Evolutionary conservation across 2,888 invertebrate species (phyloP).

Genomic region (Eupithecia pulchellata): DNA sequence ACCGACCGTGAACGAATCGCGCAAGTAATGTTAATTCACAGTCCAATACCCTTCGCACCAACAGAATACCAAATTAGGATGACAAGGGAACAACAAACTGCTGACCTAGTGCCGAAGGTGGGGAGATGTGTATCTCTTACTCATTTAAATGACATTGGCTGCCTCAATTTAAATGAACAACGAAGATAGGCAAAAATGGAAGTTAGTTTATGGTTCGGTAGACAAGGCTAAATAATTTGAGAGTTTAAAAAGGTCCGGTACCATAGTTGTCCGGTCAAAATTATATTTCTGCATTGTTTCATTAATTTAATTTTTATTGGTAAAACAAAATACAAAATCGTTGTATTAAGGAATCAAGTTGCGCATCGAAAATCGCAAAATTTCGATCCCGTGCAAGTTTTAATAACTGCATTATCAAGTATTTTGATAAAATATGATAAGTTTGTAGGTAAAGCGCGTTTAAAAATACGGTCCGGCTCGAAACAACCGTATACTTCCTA

Average conservation of each 20-base stretch:
- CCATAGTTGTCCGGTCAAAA: neutral
- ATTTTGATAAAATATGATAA: no score
- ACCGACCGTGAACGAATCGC: slow-evolving; percentile 51
- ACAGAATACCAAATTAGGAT: slow-evolving; percentile 56
- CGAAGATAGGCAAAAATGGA: slow-evolving; percentile 3
- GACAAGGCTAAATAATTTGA: slow-evolving; percentile 2
- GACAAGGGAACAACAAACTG: slow-evolving; percentile 39
- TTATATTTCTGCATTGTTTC: neutral
- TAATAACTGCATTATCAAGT: no score
- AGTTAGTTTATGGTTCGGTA: neutral
- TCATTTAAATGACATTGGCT: slow-evolving; percentile 18
- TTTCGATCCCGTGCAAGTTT: no score
- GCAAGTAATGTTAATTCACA: slow-evolving; percentile 57
- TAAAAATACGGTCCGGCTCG: no score
- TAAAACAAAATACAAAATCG: no score
- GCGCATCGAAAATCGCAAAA: no score
- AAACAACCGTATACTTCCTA: no score
- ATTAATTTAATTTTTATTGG: no score
- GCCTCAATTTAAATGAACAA: slow-evolving; percentile 11
- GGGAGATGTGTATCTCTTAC: slow-evolving; percentile 36
- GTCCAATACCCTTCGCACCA: slow-evolving; percentile 47
- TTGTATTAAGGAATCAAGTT: no score
- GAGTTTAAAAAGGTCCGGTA: neutral
- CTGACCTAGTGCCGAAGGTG: slow-evolving; percentile 42
- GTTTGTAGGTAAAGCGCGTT: no score